A percentile compares a stretch with the other conserved stretches of the same genome.
phyloP scores from a whole-genome alignment of 2,888 invertebrate genomes.

The Caenorhabditis becei region DNA sequence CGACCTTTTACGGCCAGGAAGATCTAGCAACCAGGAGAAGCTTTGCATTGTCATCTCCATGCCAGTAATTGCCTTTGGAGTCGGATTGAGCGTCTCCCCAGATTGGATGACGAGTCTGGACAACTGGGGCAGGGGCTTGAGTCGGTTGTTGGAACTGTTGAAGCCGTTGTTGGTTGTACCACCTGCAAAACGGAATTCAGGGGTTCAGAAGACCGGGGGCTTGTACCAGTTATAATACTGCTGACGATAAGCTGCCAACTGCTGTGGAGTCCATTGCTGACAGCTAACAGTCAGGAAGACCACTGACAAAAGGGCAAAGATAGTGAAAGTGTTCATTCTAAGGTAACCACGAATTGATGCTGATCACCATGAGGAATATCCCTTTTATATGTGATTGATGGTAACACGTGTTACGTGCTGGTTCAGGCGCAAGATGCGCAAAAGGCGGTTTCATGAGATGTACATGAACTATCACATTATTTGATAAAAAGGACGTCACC shows the following conservation, averaged over 20 bases:
- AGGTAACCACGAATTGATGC: not conserved
- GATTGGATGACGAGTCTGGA: slow-evolving; percentile 8
- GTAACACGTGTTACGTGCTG: slow-evolving; percentile 5
- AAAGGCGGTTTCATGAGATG: not conserved
- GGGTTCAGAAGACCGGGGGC: not conserved
- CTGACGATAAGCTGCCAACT: slow-evolving; percentile 45
- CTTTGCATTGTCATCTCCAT: slow-evolving; percentile 52
- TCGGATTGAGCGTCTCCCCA: slow-evolving; percentile 41
- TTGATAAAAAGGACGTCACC: too few relatives aligned
- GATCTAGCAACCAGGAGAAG: slow-evolving; percentile 29
- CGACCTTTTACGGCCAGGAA: slow-evolving; percentile 22
- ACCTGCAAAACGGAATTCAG: slow-evolving; percentile 31
- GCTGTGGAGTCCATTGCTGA: slow-evolving; percentile 53
- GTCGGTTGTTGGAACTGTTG: slow-evolving; percentile 30
- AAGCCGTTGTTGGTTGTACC: slow-evolving; percentile 42
- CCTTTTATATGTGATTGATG: slow-evolving; percentile 23
- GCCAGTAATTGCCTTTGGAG: slow-evolving; percentile 46
- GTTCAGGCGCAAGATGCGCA: too few relatives aligned
- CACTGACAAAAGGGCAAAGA: not conserved
- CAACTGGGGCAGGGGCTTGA: slow-evolving; percentile 17
- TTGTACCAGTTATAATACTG: slow-evolving; percentile 57
- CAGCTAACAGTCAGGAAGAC: not conserved
- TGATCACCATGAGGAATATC: not conserved
- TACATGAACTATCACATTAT: not conserved
- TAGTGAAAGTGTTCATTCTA: slow-evolving; percentile 17